Evolutionary conservation across 2,888 invertebrate species (phyloP).

Genomic region (Ptychoptera albimana): DNA sequence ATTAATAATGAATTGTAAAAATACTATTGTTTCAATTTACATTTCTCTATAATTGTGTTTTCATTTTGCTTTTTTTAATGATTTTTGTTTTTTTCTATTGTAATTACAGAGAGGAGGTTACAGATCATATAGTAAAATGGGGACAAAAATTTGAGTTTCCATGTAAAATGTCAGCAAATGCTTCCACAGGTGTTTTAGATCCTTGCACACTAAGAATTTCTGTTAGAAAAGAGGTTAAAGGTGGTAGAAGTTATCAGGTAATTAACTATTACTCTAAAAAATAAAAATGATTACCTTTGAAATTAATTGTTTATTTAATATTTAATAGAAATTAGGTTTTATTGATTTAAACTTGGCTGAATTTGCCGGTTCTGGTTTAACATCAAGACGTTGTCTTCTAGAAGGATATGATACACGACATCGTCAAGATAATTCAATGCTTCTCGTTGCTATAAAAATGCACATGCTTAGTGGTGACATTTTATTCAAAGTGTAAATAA

Average conservation of each 20-base stretch:
- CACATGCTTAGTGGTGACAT: constrained; percentile 92
- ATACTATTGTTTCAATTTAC: no score
- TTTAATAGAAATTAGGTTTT: constrained; percentile 88
- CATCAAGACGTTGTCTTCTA: constrained; percentile 72
- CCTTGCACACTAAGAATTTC: constrained; percentile 86
- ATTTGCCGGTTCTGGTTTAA: constrained; percentile 84
- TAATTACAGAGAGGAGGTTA: constrained; percentile 70
- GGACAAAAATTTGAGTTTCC: constrained; percentile 78
- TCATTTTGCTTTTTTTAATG: not conserved
- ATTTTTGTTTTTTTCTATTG: constrained; percentile 6
- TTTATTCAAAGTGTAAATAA: constrained; percentile 88
- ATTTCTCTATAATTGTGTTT: no score
- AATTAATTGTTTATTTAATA: not conserved
- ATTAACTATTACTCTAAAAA: not conserved
- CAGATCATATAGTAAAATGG: constrained; percentile 89
- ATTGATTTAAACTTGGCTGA: constrained; percentile 95
- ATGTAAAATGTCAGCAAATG: constrained; percentile 95
- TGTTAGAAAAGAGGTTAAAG: constrained; percentile 78
- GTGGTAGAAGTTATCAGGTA: constrained; percentile 31
- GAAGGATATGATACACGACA: constrained; percentile 90
- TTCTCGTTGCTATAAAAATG: constrained; percentile 80
- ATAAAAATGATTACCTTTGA: not conserved
- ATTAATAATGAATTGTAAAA: no score
- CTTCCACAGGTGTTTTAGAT: constrained; percentile 86
- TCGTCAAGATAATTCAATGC: constrained; percentile 92